Evolutionary conservation across 2,888 invertebrate genomes (phyloP).

Genomic region (Protodeltote pygarga): DNA sequence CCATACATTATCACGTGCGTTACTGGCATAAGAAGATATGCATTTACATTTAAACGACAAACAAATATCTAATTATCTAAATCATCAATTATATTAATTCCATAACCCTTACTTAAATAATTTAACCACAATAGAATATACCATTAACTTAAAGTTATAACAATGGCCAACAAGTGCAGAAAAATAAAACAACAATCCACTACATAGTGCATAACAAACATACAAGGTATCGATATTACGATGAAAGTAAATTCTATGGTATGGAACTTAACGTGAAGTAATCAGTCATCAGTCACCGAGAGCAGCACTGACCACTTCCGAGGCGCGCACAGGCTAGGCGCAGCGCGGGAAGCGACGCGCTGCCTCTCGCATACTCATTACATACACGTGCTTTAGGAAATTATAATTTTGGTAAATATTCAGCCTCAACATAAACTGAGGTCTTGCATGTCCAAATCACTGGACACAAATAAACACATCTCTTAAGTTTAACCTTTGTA

Average conservation of each 20-base stretch:
- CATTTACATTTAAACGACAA: constrained; percentile 72
- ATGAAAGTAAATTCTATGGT: constrained; percentile 40
- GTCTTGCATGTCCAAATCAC: constrained; percentile 43
- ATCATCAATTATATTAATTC: constrained; percentile 67
- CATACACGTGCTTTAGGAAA: constrained; percentile 41
- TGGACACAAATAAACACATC: constrained; percentile 46
- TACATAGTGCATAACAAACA: constrained; percentile 78
- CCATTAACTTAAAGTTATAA: constrained; percentile 67
- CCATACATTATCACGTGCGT: constrained; percentile 83
- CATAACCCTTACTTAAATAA: constrained; percentile 78
- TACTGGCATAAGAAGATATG: constrained; percentile 81
- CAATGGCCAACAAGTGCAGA: constrained; percentile 81
- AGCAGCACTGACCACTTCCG: constrained; percentile 18
- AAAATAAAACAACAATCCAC: constrained; percentile 76
- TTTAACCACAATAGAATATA: constrained; percentile 73
- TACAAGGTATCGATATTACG: constrained; percentile 54
- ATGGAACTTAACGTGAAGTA: constrained; percentile 41
- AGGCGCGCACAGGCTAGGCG: not conserved
- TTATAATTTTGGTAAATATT: constrained; percentile 43
- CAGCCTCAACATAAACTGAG: constrained; percentile 45
- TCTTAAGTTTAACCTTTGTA: constrained; percentile 61
- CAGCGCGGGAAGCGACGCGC: not conserved
- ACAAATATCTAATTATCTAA: constrained; percentile 58
- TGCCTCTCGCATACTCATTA: constrained; percentile 23
- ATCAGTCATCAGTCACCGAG: constrained; percentile 49